phyloP scores from a whole-genome alignment of 2,888 invertebrate genomes.

The Mantis religiosa region DNA sequence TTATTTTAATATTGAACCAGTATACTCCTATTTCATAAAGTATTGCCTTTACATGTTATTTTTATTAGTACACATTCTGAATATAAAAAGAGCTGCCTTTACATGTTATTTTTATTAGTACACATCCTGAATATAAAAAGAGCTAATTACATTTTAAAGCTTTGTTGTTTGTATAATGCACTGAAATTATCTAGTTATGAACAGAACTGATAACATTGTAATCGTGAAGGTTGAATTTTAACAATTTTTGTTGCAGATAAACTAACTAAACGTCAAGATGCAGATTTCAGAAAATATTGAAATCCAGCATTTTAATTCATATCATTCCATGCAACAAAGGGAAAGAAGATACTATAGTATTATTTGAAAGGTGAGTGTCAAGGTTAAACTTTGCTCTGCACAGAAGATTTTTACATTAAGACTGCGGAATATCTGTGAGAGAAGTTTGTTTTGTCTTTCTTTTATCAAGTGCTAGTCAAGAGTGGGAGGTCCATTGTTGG shows the following conservation, averaged over 20 bases:
- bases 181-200: too few species aligned
- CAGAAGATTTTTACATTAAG: not conserved
- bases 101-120: too few species aligned
- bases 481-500: not conserved
- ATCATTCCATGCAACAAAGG: not conserved
- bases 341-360: not conserved
- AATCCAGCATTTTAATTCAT: not conserved
- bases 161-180: too few species aligned
- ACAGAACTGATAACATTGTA: too few species aligned
- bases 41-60: too few species aligned
- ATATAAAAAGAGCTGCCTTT: too few species aligned
- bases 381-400: not conserved
- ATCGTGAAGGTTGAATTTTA: not conserved
- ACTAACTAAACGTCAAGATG: not conserved
- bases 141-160: too few species aligned
- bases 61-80: too few species aligned
- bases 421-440: not conserved
- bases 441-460: not conserved
- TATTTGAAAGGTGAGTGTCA: not conserved
- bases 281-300: not conserved
- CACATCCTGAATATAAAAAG: too few species aligned
- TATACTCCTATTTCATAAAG: too few species aligned
- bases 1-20: too few species aligned
- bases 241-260: not conserved
- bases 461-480: not conserved